Evolutionary conservation across 2,888 invertebrate genomes (phyloP).

Genomic region (Hypsopygia costalis): DNA sequence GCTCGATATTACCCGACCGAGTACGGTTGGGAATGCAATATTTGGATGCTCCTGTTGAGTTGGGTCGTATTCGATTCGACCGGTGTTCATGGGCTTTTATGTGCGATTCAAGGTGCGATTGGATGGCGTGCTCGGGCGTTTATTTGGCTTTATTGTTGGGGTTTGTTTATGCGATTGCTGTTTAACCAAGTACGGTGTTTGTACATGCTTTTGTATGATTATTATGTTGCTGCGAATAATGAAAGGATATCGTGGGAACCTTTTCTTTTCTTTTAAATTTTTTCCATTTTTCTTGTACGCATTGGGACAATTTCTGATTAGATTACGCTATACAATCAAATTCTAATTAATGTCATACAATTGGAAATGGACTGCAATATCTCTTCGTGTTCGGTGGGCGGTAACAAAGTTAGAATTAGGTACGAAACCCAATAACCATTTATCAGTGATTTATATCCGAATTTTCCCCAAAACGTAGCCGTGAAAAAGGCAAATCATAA

Average conservation of each 20-base stretch:
- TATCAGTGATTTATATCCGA: slow-evolving; percentile 75
- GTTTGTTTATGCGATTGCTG: slow-evolving; percentile 81
- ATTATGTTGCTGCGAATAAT: slow-evolving; percentile 73
- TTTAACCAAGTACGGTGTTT: slow-evolving; percentile 77
- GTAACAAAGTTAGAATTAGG: slow-evolving; percentile 57
- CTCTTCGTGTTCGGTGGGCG: slow-evolving; percentile 33
- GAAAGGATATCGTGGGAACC: slow-evolving; percentile 56
- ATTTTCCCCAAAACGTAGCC: slow-evolving; percentile 76
- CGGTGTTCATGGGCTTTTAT: slow-evolving; percentile 78
- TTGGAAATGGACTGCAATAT: slow-evolving; percentile 26
- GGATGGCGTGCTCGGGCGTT: slow-evolving; percentile 79
- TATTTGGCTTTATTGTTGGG: slow-evolving; percentile 80
- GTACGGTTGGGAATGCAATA: slow-evolving; percentile 71
- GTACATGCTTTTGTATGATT: slow-evolving; percentile 77
- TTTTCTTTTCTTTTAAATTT: slow-evolving; percentile 26
- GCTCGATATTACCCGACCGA: slow-evolving; percentile 74
- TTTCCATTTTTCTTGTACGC: slow-evolving; percentile 15
- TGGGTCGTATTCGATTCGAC: slow-evolving; percentile 74
- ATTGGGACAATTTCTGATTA: slow-evolving; percentile 30
- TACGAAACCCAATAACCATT: slow-evolving; percentile 66
- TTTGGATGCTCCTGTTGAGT: slow-evolving; percentile 71
- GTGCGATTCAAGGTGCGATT: slow-evolving; percentile 80
- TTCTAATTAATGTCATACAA: slow-evolving; percentile 17
- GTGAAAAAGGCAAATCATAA: slow-evolving; percentile 81
- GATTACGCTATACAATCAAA: slow-evolving; percentile 15